These are phyloP conservation scores for Drosophila jambulina DNA, from an alignment of 1,140 invertebrate species.

Conservation along the genomic window DNA sequence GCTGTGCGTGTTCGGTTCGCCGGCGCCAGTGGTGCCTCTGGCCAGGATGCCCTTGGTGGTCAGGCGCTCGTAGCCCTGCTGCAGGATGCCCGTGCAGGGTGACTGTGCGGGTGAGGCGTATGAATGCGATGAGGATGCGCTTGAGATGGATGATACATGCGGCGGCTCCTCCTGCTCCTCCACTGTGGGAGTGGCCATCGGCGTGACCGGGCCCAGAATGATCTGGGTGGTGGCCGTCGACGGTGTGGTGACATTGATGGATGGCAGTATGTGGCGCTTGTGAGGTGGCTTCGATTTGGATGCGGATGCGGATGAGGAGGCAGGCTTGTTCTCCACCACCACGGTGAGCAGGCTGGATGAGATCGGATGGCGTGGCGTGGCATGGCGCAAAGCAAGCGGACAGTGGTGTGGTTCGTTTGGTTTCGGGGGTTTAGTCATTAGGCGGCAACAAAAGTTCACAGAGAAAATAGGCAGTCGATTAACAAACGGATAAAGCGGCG, in stretches of 20 bases:
- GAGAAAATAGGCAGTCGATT: conserved; percentile 78
- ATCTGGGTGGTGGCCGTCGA: conserved; percentile 77
- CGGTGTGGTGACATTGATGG: conserved; percentile 80
- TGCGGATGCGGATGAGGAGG: conserved; percentile 29
- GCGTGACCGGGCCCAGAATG: conserved; percentile 60
- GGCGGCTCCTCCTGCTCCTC: conserved; percentile 20
- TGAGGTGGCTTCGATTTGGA: conserved; percentile 59
- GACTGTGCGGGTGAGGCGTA: conserved; percentile 67
- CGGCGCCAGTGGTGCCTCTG: conserved; percentile 8
- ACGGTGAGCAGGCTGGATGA: conserved; percentile 58
- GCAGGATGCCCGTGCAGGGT: conserved; percentile 28
- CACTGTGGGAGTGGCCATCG: conserved; percentile 26
- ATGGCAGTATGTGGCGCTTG: conserved; percentile 70
- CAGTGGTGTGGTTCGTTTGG: conserved; percentile 39
- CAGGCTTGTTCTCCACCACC: conserved; percentile 30
- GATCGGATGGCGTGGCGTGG: conserved; percentile 13
- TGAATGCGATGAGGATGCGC: conserved; percentile 56
- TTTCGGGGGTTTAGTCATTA: conserved; percentile 30
- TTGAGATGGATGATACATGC: conserved; percentile 53
- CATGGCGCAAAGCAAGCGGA: conserved; percentile 62
- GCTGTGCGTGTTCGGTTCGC: conserved; percentile 19
- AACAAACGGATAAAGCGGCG: conserved; percentile 71
- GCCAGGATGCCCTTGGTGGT: conserved; percentile 77
- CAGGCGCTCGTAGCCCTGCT: conserved; percentile 57
- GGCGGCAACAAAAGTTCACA: conserved; percentile 79